Base-by-base conservation (phyloP, 2,113 vertebrate genomes). In the Callorhinus ursinus region DNA sequence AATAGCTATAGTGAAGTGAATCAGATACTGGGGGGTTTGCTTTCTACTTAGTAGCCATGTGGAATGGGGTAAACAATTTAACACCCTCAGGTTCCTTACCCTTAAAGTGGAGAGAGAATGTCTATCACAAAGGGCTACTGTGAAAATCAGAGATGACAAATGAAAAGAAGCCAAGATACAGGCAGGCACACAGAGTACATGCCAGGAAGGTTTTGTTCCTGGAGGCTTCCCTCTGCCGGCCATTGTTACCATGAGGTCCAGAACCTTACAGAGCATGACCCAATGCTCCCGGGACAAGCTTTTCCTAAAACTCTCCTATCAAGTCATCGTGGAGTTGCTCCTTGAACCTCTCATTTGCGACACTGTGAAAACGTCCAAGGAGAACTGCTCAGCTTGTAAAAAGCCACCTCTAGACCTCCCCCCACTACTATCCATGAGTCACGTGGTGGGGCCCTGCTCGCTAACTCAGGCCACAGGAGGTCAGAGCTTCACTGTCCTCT, bases 71-170 rank as follows among this genome's bases (percentile, higher is more conserved):
- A 74, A 96, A 76, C 12, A 22, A 92, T 77, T 94, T 86, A 72
- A 90, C 71, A 33, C 88, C 96, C 46, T 72, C 15, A 59, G 7
- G 69, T 76, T 92, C 46, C 26, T 90, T 28, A 81, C 69, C 49
- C 72, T 63, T 80, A 94, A 95, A 79, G 80, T 28, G 19, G 31
- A 96, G 26, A 90, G 46, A 53, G 93, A 79, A 89, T 36, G 33
- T 90, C 59, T 42, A 77, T 5, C 4, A 39, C 19, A 46, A 87
- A 95, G 16, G 7, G 33, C 9, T 90, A 24, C 81, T 69, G 7
- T 74, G 72, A 92, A 88, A 72, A 76, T 59, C 61, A 69, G 59
- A 59, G 65, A 53, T 13, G 21, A 88, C 39, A 91, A 88, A 83
- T 7, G 21, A 42, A 65, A 63, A 94, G 28, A 39, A 71, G 61